Percentiles rank a stretch among this genome's conserved stretches.
Conservation (phyloP, 2,797 vertebrate species). For the Centroberyx gerrardi region DNA sequence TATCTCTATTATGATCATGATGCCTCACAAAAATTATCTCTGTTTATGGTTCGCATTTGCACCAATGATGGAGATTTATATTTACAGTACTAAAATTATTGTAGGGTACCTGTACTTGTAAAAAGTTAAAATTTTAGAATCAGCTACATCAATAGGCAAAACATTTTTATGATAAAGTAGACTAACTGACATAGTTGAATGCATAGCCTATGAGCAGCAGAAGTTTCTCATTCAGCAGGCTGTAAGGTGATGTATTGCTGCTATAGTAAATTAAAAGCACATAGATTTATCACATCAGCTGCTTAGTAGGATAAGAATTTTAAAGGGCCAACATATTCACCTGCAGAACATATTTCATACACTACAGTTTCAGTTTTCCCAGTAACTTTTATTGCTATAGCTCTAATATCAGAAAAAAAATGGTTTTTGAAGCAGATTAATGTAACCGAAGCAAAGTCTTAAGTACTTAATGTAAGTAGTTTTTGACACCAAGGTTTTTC, state of each 20-base stretch:
- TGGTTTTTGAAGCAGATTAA: background rate
- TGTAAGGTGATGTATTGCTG: constrained; percentile 9
- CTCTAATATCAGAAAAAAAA: no score
- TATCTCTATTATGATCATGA: no score
- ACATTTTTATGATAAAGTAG: constrained; percentile 14
- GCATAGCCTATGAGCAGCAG: background rate
- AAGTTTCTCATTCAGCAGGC: constrained; percentile 1
- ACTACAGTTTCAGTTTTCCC: background rate
- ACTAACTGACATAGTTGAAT: background rate
- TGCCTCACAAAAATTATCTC: no score
- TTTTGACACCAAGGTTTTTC: background rate
- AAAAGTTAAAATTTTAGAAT: background rate
- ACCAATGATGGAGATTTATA: no score
- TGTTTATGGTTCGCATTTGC: no score
- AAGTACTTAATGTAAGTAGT: no score
- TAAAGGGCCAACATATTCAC: background rate
- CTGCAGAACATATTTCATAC: background rate
- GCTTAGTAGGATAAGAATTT: background rate
- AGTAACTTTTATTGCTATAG: background rate
- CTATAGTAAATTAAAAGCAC: background rate
- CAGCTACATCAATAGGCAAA: background rate
- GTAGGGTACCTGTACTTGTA: background rate
- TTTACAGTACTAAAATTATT: no score
- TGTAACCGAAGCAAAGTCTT: background rate
- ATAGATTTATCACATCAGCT: background rate